phyloP scores from a whole-genome alignment of 2,888 invertebrate genomes.

The Macroteleia sp. region DNA sequence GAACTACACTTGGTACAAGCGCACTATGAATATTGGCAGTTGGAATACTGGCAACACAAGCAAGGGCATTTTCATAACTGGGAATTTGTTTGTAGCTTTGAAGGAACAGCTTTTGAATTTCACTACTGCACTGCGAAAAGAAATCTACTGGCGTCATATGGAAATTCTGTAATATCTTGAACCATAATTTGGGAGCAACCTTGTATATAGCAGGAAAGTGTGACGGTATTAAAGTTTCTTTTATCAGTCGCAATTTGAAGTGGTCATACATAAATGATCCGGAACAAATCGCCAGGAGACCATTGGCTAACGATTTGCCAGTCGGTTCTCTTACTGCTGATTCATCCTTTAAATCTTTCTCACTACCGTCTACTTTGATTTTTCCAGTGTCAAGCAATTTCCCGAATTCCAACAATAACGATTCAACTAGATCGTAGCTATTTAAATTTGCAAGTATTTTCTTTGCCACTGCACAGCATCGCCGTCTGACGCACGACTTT shows the following conservation, averaged over 20 bases:
- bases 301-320: constrained; percentile 86
- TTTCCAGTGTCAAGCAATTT: constrained; percentile 88
- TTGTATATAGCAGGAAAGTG: constrained; percentile 90
- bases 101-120: constrained; percentile 87
- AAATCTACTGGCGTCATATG: constrained; percentile 86
- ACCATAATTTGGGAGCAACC: constrained; percentile 88
- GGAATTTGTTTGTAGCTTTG: constrained; percentile 85
- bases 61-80: constrained; percentile 89
- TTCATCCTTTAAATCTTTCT: constrained; percentile 82
- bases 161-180: constrained; percentile 86
- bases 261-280: constrained; percentile 82
- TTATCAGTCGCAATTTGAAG: constrained; percentile 86
- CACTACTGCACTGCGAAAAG: constrained; percentile 86
- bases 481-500: constrained; percentile 86
- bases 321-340: constrained; percentile 83
- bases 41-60: constrained; percentile 88
- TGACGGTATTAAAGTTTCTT: constrained; percentile 88
- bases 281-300: constrained; percentile 85
- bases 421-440: constrained; percentile 87
- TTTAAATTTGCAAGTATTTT: constrained; percentile 87
- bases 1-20: constrained; percentile 87
- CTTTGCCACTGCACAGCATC: constrained; percentile 87
- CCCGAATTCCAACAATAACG: constrained; percentile 88
- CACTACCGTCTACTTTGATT: constrained; percentile 84
- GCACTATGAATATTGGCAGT: constrained; percentile 88